These are phyloP conservation scores for Lithophane leautieri DNA, from an alignment of 2,888 invertebrate genomes.

Conservation along the genomic window DNA sequence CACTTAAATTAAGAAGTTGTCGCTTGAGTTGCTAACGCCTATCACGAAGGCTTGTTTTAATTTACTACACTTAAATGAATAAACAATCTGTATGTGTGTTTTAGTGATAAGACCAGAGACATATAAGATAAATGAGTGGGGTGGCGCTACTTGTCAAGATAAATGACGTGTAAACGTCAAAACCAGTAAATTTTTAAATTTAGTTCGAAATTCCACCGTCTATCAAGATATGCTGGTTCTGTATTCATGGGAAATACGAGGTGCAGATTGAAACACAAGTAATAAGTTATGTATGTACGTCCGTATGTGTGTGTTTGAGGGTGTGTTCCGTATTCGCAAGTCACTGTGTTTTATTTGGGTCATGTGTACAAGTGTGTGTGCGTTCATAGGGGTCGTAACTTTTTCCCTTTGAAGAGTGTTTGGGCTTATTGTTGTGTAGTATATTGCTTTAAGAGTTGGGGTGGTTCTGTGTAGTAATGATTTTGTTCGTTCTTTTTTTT, in stretches of 20 bases:
- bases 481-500: constrained; percentile 5
- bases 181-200: not conserved
- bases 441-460: constrained; percentile 30
- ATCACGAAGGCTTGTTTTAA: constrained; percentile 59
- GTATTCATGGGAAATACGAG: constrained; percentile 10
- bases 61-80: constrained; percentile 50
- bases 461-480: constrained; percentile 25
- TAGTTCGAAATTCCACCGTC: not conserved
- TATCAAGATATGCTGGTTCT: constrained; percentile 19
- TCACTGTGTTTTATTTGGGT: constrained; percentile 58
- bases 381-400: constrained; percentile 38
- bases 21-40: constrained; percentile 53
- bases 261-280: constrained; percentile 41
- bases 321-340: constrained; percentile 45
- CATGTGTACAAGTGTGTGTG: constrained; percentile 45
- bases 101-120: constrained; percentile 37
- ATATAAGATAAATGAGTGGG: not conserved
- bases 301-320: constrained; percentile 16
- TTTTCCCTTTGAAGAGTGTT: constrained; percentile 47
- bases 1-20: constrained; percentile 70
- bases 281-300: constrained; percentile 39
- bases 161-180: constrained; percentile 17
- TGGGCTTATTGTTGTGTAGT: constrained; percentile 38
- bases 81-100: constrained; percentile 50
- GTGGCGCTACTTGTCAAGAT: constrained; percentile 16